Evolutionary conservation across 2,888 invertebrate genomes (phyloP), one percentile per base, ranked within the genome.

Genomic region (Orthosia gracilis): DNA sequence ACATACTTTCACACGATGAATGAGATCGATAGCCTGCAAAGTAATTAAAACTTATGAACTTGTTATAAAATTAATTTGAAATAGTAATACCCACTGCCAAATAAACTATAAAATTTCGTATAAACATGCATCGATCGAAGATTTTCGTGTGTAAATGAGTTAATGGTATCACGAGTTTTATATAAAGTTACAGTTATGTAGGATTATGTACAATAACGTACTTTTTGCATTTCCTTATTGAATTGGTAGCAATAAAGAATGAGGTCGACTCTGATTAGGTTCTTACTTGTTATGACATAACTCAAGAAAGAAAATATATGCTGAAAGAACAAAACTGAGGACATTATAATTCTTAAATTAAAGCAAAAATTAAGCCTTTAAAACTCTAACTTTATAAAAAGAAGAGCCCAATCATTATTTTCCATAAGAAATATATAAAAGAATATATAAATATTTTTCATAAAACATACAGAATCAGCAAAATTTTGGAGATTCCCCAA

Each of bases 1-100:
- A 86, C 84, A 81, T 85, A 88, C 92, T 92, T 90, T 92, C 90
- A 89, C 88, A 87, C 83, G 85, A 77, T 85, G 72, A 75, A 76
- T 81, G 69, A 83, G 80, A 85, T 81, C 72, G 78, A 78, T 72
- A 78, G 68, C 57, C 45, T 54, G 52, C 45, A 73, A 70, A 21
- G 77, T 78, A 84, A 84, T 85, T 79, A 82, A 76, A 76, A 63
- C 31, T 58, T 75, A 65, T 58, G 49, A 76, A 52, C 58, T 64
- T 70, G 71, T 69, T 70, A 68, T 76, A 73, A 71, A 73, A 64
- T 77, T 52, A 73, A 68, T 52, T 17, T 85, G 31, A 69, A 76
- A 64, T 62, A 52, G 23, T 57, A 61, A 62, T 68, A 50, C 12
- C 21, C 17, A 49, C 21, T 50, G 31, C 15, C 55, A 75, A 84